Base-by-base conservation (phyloP, 2,888 invertebrate species). In the Cremastinae sp. region DNA sequence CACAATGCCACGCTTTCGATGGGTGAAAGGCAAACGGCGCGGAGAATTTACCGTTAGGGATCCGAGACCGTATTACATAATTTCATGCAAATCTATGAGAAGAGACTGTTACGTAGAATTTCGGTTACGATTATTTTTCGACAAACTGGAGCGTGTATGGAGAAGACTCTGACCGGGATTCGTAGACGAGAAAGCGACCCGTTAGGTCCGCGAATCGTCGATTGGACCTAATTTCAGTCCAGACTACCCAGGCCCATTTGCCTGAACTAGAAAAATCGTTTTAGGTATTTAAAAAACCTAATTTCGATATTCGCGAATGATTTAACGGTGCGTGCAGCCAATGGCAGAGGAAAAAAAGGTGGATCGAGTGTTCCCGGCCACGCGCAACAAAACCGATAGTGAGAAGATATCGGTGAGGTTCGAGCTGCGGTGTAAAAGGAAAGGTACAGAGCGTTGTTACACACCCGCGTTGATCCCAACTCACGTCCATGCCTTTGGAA, bases 331-430 rank as follows among this genome's bases (percentile, higher is more conserved):
- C 18, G 47, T 38, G 49, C 38, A 51, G 49, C 41, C 9, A 8
- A 54, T 9, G 20, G 12, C 22, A 9, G 10, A 41, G n/a, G 28
- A 38, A 34, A 43, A 38, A 28, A 36, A 12, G 28, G 47, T 68
- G 53, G 49, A 73, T 77, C 65, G 14, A 65, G 76, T 76, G 72
- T 76, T 76, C 64, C 75, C 53, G 72, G 68, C 68, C 75, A 69
- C 72, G 75, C 72, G 75, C 68, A 64, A 72, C 64, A 45, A 62
- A 72, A 68, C 58, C 69, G 69, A 65, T 59, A 56, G 69, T 53
- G 65, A 69, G 76, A 77, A 65, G 64, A 76, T 65, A 76, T 73
- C 41, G 64, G 53, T 43, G 64, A 53, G 53, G 72, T 28, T 54
- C 45, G 8, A 45, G 47, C 8, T 22, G 12, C 34, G 18, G 73